A percentile compares a stretch with the other conserved stretches of the same genome.
Conservation (phyloP, 2,888 invertebrate genomes). For the Dexiosoma caninum region DNA sequence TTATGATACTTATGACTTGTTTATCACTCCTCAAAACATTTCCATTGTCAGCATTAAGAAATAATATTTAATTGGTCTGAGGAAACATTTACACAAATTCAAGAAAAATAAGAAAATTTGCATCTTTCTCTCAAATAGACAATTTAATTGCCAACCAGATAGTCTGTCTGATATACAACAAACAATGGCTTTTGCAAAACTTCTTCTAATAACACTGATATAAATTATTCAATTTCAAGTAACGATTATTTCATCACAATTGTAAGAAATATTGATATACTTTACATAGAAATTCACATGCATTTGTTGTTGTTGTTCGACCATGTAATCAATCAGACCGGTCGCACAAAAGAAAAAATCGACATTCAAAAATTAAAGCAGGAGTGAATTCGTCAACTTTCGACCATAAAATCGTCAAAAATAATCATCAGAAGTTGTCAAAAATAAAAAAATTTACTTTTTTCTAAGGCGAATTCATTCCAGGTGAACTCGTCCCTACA, state of each 20-base stretch:
- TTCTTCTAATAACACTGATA: slow-evolving; percentile 58
- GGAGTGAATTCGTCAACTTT: no score
- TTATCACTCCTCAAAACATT: neutral
- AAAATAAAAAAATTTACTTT: no score
- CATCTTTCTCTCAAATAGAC: neutral
- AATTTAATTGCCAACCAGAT: neutral
- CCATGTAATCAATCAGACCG: slow-evolving; percentile 4
- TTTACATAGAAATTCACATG: no score
- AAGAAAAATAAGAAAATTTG: slow-evolving; percentile 1
- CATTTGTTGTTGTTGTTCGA: no score
- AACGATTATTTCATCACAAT: slow-evolving; percentile 49
- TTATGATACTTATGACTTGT: slow-evolving; percentile 35
- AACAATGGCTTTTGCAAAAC: slow-evolving; percentile 34
- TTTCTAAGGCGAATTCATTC: no score
- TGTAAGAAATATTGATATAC: slow-evolving; percentile 47
- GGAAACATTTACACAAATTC: neutral
- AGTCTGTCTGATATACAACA: neutral
- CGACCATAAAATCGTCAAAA: no score
- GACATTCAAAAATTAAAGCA: neutral
- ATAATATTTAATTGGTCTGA: neutral
- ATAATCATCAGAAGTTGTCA: no score
- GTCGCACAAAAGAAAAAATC: neutral
- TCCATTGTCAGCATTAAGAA: neutral
- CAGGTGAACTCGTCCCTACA: no score
- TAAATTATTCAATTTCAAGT: slow-evolving; percentile 66